Conservation (phyloP, 1,140 invertebrate genomes). For the Stenopsyche tienmushanensis region DNA sequence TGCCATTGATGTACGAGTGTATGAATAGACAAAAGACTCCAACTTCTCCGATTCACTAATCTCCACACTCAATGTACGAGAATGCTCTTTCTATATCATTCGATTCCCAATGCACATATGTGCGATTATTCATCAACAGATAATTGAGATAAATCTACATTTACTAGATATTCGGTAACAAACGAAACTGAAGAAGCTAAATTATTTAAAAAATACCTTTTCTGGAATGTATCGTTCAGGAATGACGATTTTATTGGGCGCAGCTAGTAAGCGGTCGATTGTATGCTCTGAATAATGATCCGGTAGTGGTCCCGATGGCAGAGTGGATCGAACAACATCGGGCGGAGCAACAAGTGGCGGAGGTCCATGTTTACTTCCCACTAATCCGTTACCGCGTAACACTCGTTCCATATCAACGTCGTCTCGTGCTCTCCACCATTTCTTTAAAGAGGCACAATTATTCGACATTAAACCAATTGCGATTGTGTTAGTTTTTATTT, state of each 20-base stretch:
- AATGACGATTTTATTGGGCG: conserved; percentile 87
- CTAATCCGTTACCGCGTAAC: conserved; percentile 50
- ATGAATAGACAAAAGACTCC: no score
- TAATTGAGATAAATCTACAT: not conserved
- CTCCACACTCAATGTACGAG: no score
- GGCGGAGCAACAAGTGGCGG: conserved; percentile 69
- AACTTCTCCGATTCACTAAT: no score
- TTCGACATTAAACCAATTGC: not conserved
- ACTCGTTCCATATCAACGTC: conserved; percentile 85
- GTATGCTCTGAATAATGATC: conserved; percentile 66
- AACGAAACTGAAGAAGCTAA: conserved; percentile 41
- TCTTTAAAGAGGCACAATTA: conserved; percentile 38
- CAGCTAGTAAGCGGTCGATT: conserved; percentile 80
- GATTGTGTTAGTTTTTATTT: not conserved
- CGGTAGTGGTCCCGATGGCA: conserved; percentile 58
- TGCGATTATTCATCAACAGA: not conserved
- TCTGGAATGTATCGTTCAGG: conserved; percentile 90
- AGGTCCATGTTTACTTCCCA: conserved; percentile 41
- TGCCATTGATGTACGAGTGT: no score
- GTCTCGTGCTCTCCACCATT: conserved; percentile 67
- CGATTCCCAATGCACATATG: no score
- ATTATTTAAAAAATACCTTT: conserved; percentile 57
- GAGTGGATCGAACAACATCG: conserved; percentile 79
- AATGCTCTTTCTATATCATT: no score
- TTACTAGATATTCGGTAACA: not conserved